Evolutionary conservation across 2,888 invertebrate genomes (phyloP).

Genomic region (Pristionchus fissidentatus): DNA sequence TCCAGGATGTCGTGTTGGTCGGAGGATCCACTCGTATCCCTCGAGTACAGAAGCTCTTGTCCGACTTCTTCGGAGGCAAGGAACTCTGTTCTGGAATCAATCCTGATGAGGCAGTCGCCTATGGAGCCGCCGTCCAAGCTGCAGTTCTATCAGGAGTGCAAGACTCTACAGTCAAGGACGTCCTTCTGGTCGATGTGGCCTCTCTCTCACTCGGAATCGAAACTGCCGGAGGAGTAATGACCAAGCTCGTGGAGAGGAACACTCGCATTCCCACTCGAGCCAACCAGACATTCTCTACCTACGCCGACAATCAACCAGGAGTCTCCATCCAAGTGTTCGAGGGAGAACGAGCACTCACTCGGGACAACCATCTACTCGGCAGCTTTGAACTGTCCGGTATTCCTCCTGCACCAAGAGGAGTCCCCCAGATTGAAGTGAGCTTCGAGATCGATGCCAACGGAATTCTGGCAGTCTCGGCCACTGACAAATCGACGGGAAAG

Average conservation of each 20-base stretch:
- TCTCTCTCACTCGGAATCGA: slow-evolving; percentile 91
- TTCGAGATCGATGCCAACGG: slow-evolving; percentile 77
- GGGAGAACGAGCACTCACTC: slow-evolving; percentile 78
- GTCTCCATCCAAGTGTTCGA: slow-evolving; percentile 87
- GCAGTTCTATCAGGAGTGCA: slow-evolving; percentile 80
- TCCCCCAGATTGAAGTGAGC: slow-evolving; percentile 79
- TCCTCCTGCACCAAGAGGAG: slow-evolving; percentile 75
- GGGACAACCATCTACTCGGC: slow-evolving; percentile 76
- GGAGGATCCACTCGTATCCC: slow-evolving; percentile 97
- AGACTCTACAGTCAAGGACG: slow-evolving; percentile 75
- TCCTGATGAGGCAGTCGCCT: slow-evolving; percentile 98
- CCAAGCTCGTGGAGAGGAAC: slow-evolving; percentile 85
- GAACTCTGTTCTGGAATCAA: slow-evolving; percentile 83
- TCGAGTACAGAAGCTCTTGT: slow-evolving; percentile 93
- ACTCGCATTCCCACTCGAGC: slow-evolving; percentile 75
- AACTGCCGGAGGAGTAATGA: slow-evolving; percentile 94
- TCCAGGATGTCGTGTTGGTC: slow-evolving; percentile 81
- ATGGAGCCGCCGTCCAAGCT: slow-evolving; percentile 97
- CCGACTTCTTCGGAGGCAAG: slow-evolving; percentile 85
- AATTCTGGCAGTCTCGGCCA: slow-evolving; percentile 72
- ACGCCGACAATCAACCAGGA: slow-evolving; percentile 91
- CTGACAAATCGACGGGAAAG: slow-evolving; percentile 74
- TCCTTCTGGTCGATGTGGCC: slow-evolving; percentile 89
- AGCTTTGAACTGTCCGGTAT: slow-evolving; percentile 77
- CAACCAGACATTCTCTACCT: slow-evolving; percentile 84